Base-by-base conservation (phyloP, 2,113 vertebrate genomes). In the Eptesicus fuscus region DNA sequence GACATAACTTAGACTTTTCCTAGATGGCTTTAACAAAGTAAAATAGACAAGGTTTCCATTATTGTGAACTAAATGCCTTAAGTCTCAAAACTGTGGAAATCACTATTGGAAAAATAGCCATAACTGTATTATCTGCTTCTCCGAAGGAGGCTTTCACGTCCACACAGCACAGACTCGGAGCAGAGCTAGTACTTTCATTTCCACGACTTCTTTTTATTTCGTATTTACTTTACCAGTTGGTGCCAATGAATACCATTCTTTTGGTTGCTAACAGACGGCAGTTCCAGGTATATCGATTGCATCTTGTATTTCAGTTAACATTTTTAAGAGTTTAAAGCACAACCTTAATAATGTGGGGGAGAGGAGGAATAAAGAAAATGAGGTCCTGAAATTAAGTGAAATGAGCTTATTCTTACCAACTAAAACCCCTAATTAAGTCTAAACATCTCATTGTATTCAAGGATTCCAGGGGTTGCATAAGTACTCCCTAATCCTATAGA, bases 281-380 rank as follows among this genome's bases (percentile, higher is more conserved):
- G 13, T 63, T 93, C 40, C 51, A 89, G 32, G 25, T 87, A 47
- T 51, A 4, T 87, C 51, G 59, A 84, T 93, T 85, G 61, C 32
- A 63, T 71, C 23, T 74, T 90, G 9, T 44, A 67, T 77, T 89
- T 74, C 17, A 37, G 23, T 85, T 85, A 91, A 78, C 37, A 40
- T 93, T 79, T 80, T 89, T 56, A 92, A 94, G 25, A 83, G 13
- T 77, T 79, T 90, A 56, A 18, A 97, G 83, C 12, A 90, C 10
- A 53, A 7, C 23, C 49, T 94, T 91, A 85, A 79, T 28, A 88
- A 67, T 17, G n/a, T 61, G 18, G 23, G 40, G 61, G 37, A 61
- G 63, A 14, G 40, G 53, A 42, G 67, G 53, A 90, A 42, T 65
- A 49, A 5, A 94, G 22, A 91, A 93, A 90, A 82, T 74, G 20